These are phyloP conservation scores for Timema podura DNA, from an alignment of 2,888 invertebrate species.

Conservation along the genomic window DNA sequence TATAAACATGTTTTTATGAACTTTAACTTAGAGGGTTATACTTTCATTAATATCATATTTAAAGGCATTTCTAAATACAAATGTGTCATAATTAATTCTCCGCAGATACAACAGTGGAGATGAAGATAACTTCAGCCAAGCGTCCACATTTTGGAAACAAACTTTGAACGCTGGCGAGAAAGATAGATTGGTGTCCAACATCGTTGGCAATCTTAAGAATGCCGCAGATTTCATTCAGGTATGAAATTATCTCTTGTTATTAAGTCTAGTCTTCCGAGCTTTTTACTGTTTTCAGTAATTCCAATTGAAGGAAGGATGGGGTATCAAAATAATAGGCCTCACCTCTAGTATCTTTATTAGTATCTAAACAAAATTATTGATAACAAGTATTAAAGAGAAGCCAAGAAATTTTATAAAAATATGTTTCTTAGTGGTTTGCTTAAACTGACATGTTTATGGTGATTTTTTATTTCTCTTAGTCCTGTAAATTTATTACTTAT, in stretches of 20 bases:
- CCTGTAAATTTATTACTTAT: no score
- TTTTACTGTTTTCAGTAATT: background rate
- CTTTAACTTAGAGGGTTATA: no score
- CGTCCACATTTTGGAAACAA: constrained; percentile 72
- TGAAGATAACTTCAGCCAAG: constrained; percentile 90
- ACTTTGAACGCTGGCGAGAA: constrained; percentile 72
- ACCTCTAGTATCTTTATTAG: background rate
- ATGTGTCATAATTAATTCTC: background rate
- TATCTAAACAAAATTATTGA: background rate
- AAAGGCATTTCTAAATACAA: no score
- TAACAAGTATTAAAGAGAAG: background rate
- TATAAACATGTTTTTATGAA: background rate
- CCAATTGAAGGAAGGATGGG: background rate
- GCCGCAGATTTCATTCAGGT: constrained; percentile 83
- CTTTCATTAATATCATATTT: no score
- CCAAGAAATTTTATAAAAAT: no score
- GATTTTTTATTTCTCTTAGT: no score
- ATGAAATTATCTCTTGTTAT: background rate
- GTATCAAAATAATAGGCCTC: background rate
- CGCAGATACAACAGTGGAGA: constrained; percentile 68
- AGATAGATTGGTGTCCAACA: constrained; percentile 69
- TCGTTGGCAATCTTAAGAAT: constrained; percentile 70
- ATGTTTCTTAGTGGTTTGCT: no score
- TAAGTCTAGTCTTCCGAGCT: background rate
- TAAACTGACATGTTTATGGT: no score